Percentiles rank a stretch among this genome's conserved stretches.
Evolutionary conservation across 2,113 vertebrate species (phyloP).

Genomic region (Perca flavescens): DNA sequence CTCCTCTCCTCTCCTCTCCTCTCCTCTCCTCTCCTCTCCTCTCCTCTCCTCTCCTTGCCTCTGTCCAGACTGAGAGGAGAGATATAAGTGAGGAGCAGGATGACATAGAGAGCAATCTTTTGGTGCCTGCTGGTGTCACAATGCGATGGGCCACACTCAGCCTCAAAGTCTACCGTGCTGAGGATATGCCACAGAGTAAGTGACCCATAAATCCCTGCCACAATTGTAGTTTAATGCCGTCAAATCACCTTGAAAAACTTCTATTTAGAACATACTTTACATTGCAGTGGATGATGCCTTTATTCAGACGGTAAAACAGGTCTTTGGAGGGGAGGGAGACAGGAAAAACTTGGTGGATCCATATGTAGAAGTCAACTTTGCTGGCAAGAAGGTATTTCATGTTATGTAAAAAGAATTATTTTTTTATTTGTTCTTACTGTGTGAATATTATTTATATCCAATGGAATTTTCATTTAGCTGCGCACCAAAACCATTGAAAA

Average conservation of each 20-base stretch:
- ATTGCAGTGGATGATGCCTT: constrained; percentile 96
- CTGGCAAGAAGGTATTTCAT: constrained; percentile 92
- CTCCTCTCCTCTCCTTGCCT: not conserved
- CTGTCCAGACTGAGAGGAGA: constrained; percentile 86
- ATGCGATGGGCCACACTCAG: constrained; percentile 91
- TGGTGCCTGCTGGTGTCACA: constrained; percentile 91
- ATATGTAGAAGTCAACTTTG: constrained; percentile 96
- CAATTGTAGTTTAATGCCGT: not conserved
- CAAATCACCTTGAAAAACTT: not conserved
- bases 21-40: too few relatives aligned
- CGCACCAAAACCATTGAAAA: constrained; percentile 93
- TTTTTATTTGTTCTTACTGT: not conserved
- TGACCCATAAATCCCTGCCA: not conserved
- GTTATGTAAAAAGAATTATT: not conserved
- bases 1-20: not conserved
- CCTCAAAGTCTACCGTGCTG: constrained; percentile 95
- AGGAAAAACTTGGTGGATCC: constrained; percentile 98
- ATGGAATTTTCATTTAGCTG: constrained; percentile 77
- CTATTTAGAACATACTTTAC: constrained; percentile 21
- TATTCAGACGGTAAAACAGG: constrained; percentile 90
- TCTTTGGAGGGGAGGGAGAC: constrained; percentile 92
- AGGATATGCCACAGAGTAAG: constrained; percentile 97
- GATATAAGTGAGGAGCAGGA: constrained; percentile 88
- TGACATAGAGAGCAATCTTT: constrained; percentile 94
- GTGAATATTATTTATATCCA: not conserved